Conservation (phyloP, 2,113 vertebrate species). For the Odontophorus gujanensis region DNA sequence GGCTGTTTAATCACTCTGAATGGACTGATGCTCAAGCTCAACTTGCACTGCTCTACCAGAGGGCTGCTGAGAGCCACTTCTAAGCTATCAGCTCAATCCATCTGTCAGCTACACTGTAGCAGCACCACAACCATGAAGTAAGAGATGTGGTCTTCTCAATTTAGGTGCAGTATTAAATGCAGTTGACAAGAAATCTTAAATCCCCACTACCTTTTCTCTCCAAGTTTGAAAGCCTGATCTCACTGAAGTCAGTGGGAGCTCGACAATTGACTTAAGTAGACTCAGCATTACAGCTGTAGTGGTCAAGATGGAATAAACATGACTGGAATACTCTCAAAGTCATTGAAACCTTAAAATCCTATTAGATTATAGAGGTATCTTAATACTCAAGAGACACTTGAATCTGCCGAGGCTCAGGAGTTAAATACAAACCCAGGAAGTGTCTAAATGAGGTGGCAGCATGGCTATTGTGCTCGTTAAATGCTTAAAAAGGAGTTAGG, state of each 20-base stretch:
- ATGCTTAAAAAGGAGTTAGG: not conserved
- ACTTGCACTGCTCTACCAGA: not conserved
- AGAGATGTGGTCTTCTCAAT: constrained; percentile 43
- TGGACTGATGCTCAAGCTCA: constrained; percentile 42
- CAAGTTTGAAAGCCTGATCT: not conserved
- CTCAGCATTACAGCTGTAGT: not conserved
- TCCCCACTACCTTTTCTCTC: not conserved
- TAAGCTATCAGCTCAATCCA: constrained; percentile 36
- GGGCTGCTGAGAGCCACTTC: constrained; percentile 48
- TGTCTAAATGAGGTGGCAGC: not conserved
- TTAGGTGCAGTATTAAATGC: constrained; percentile 31
- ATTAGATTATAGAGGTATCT: constrained; percentile 22
- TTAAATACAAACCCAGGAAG: constrained; percentile 4
- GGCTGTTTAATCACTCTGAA: constrained; percentile 66
- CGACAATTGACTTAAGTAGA: constrained; percentile 13
- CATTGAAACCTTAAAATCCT: constrained; percentile 39
- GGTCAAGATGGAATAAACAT: constrained; percentile 22
- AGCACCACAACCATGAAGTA: not conserved
- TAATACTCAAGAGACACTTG: constrained; percentile 23
- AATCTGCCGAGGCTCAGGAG: constrained; percentile 5
- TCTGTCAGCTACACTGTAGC: constrained; percentile 50
- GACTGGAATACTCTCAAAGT: constrained; percentile 16
- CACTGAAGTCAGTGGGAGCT: constrained; percentile 25
- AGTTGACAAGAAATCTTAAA: constrained; percentile 33
- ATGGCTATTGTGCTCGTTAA: not conserved